phyloP scores from a whole-genome alignment of 2,888 invertebrate genomes.

The Agriopis marginaria region DNA sequence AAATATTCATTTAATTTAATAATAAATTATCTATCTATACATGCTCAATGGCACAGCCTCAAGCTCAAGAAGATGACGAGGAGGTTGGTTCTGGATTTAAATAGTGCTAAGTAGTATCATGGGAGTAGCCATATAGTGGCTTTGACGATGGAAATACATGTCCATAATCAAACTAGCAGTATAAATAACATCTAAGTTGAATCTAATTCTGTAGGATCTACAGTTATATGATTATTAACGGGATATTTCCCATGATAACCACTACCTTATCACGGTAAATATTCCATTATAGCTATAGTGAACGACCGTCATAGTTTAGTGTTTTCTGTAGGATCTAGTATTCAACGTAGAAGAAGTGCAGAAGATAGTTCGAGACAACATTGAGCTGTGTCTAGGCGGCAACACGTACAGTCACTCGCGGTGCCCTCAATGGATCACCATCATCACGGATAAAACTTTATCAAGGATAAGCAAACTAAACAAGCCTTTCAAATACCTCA shows the following conservation, averaged over 20 bases:
- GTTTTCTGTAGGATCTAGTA: slow-evolving; percentile 66
- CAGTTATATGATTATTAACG: too few relatives aligned
- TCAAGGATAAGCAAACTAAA: slow-evolving; percentile 90
- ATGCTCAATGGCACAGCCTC: slow-evolving; percentile 49
- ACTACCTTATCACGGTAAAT: too few relatives aligned
- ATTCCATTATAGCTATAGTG: background rate
- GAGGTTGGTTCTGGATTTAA: slow-evolving; percentile 51
- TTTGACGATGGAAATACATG: too few relatives aligned
- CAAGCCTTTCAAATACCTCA: slow-evolving; percentile 93
- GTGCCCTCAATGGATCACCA: slow-evolving; percentile 88
- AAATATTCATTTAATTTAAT: background rate
- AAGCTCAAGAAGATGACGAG: slow-evolving; percentile 58
- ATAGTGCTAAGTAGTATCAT: too few relatives aligned
- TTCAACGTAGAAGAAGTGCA: slow-evolving; percentile 91
- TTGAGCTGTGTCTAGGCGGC: slow-evolving; percentile 91
- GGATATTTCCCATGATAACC: too few relatives aligned
- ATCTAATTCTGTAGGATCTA: too few relatives aligned
- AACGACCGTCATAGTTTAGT: background rate
- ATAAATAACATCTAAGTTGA: background rate
- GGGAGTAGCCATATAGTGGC: too few relatives aligned
- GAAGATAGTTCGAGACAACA: slow-evolving; percentile 91
- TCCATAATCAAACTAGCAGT: too few relatives aligned
- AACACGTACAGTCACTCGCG: slow-evolving; percentile 87
- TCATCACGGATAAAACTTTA: slow-evolving; percentile 91
- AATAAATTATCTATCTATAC: background rate